Evolutionary conservation across 2,888 invertebrate genomes (phyloP).

Genomic region (Ischnura elegans): DNA sequence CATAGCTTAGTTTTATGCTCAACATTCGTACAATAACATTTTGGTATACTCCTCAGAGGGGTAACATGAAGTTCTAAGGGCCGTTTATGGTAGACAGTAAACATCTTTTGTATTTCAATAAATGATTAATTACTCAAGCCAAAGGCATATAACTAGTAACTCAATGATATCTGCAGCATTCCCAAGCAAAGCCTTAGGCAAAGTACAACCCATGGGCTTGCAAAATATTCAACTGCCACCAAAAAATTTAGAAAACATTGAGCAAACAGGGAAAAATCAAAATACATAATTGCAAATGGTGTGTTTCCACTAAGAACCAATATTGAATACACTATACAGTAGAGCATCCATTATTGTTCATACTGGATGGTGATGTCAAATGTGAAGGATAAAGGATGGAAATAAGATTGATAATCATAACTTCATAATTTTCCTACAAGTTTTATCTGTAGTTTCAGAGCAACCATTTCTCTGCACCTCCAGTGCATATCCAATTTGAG

Average conservation of each 20-base stretch:
- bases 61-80: not conserved
- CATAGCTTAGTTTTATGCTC: too few relatives aligned
- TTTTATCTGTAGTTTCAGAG: too few relatives aligned
- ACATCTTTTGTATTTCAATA: not conserved
- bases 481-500: too few relatives aligned
- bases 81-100: not conserved
- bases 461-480: too few relatives aligned
- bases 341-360: too few relatives aligned
- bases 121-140: not conserved
- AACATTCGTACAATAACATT: too few relatives aligned
- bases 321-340: too few relatives aligned
- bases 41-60: not conserved
- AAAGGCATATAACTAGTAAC: not conserved
- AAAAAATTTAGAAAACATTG: not conserved
- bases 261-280: not conserved
- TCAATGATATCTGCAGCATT: not conserved
- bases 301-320: too few relatives aligned
- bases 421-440: too few relatives aligned
- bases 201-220: constrained; percentile 11
- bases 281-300: too few relatives aligned
- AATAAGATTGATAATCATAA: not conserved
- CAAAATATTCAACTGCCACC: not conserved
- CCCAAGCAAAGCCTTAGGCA: not conserved
- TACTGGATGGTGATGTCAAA: too few relatives aligned
- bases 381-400: not conserved